phyloP scores from a whole-genome alignment of 2,113 vertebrate genomes.

The Oreocharis arfaki region DNA sequence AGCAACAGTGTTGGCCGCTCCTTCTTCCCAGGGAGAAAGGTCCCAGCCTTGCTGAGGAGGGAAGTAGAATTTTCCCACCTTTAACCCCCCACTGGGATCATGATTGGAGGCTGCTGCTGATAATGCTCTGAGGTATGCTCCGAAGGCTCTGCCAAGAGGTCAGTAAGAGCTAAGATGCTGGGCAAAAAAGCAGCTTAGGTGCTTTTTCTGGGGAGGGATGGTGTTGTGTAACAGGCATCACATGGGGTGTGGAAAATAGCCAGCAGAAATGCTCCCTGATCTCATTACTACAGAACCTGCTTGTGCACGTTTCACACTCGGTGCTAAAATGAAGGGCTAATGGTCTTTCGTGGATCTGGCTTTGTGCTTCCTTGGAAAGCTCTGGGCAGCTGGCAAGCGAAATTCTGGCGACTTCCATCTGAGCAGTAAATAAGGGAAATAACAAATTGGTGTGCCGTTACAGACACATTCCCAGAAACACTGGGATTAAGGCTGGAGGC shows the following conservation, averaged over 20 bases:
- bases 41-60: not conserved
- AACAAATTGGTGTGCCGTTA: not conserved
- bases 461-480: accelerated
- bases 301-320: accelerated
- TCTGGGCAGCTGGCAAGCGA: not conserved
- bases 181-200: not conserved
- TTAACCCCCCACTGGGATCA: accelerated
- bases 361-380: not conserved
- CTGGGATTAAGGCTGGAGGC: not conserved
- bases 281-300: not conserved
- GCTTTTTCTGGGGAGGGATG: not conserved
- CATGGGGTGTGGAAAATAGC: not conserved
- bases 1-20: not conserved
- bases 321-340: not conserved
- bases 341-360: accelerated
- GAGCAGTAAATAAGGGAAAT: not conserved
- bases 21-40: not conserved
- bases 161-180: not conserved
- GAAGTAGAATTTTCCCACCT: not conserved
- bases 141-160: not conserved
- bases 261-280: not conserved
- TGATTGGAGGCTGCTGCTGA: accelerated
- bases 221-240: not conserved
- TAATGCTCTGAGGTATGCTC: accelerated
- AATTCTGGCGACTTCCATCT: not conserved